Evolutionary conservation across 2,797 vertebrate species (phyloP).

Genomic region (Sandelia bainsii): DNA sequence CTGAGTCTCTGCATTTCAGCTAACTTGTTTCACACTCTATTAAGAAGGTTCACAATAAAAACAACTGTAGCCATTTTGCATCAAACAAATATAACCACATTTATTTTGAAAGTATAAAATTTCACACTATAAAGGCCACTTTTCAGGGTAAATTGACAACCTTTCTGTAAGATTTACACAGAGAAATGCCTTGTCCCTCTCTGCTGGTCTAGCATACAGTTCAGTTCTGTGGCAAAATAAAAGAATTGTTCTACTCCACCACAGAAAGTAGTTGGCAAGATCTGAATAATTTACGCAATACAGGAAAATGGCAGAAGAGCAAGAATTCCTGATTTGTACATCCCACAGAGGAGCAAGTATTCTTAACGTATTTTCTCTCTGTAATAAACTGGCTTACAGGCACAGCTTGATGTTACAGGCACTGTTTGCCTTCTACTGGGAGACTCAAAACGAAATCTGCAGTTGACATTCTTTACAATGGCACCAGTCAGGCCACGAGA

Average conservation of each 20-base stretch:
- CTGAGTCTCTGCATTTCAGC: neutral
- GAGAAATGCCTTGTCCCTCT: slow-evolving; percentile 78
- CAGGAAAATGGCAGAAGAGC: slow-evolving; percentile 83
- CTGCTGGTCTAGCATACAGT: slow-evolving; percentile 77
- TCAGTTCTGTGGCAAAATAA: slow-evolving; percentile 81
- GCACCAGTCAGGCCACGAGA: slow-evolving; percentile 79
- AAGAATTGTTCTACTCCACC: slow-evolving; percentile 81
- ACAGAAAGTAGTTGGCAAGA: slow-evolving; percentile 84
- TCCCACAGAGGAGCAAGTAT: slow-evolving; percentile 81
- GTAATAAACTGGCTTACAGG: slow-evolving; percentile 80
- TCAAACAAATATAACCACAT: slow-evolving; percentile 90
- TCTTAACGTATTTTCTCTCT: slow-evolving; percentile 69
- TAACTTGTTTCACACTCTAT: neutral
- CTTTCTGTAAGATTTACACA: slow-evolving; percentile 83
- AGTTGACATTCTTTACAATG: slow-evolving; percentile 87
- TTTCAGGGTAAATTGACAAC: slow-evolving; percentile 87
- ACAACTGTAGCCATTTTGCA: slow-evolving; percentile 66
- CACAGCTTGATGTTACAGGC: slow-evolving; percentile 87
- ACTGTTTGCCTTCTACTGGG: slow-evolving; percentile 84
- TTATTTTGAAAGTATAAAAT: slow-evolving; percentile 92
- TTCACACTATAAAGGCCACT: slow-evolving; percentile 91
- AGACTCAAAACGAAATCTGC: slow-evolving; percentile 76
- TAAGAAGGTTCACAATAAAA: slow-evolving; percentile 22
- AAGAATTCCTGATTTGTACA: slow-evolving; percentile 82
- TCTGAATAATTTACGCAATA: slow-evolving; percentile 84